Conservation (phyloP, 2,888 invertebrate species). For the Trissoscelio sp. region DNA sequence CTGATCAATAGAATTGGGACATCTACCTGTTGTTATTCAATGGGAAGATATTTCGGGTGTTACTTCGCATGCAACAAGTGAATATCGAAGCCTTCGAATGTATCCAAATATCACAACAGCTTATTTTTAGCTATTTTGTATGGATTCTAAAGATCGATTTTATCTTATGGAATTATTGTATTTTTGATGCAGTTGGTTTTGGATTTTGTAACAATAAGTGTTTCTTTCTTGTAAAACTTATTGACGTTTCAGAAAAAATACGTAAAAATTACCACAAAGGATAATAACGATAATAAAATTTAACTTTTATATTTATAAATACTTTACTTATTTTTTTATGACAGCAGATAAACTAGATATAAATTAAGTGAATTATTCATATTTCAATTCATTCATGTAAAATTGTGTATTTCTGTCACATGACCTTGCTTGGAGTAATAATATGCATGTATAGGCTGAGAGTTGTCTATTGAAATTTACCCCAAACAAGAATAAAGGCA, state of each 20-base stretch:
- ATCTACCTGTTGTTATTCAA: slow-evolving; percentile 81
- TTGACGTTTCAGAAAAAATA: no score
- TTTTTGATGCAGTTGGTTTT: slow-evolving; percentile 20
- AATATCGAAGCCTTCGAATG: slow-evolving; percentile 30
- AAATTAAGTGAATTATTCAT: no score
- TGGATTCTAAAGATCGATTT: not conserved
- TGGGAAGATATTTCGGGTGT: slow-evolving; percentile 77
- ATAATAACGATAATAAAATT: no score
- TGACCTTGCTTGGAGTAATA: slow-evolving; percentile 57
- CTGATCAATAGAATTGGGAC: slow-evolving; percentile 81
- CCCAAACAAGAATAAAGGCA: slow-evolving; percentile 68
- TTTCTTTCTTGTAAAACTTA: no score
- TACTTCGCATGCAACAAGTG: slow-evolving; percentile 52
- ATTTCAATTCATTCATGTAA: no score
- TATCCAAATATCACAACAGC: slow-evolving; percentile 42
- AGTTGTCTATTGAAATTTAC: slow-evolving; percentile 71
- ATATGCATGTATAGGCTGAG: slow-evolving; percentile 44
- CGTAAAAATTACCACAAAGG: no score
- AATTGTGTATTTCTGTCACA: slow-evolving; percentile 23
- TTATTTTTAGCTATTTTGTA: slow-evolving; percentile 29
- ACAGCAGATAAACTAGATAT: no score
- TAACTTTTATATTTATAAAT: no score
- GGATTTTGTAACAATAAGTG: no score
- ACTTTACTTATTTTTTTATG: no score
- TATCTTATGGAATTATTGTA: slow-evolving; percentile 8